Percentiles rank a stretch among this genome's conserved stretches.
Evolutionary conservation across 2,797 vertebrate genomes (phyloP).

Genomic region (Luscinia luscinia): DNA sequence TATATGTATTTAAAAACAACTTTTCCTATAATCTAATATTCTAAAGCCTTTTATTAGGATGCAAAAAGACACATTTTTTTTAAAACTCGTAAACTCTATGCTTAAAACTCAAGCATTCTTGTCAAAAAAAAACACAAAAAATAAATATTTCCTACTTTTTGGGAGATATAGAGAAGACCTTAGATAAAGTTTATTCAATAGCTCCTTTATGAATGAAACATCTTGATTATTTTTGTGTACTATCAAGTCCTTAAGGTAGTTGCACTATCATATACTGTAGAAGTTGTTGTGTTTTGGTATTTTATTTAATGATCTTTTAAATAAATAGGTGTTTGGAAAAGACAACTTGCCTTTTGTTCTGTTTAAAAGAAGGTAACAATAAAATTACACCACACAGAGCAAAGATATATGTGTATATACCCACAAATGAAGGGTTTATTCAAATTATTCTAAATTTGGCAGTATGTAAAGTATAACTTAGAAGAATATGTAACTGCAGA

Average conservation of each 20-base stretch:
- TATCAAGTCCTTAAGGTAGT: not conserved
- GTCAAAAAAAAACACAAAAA: not conserved
- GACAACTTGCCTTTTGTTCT: not conserved
- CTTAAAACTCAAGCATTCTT: not conserved
- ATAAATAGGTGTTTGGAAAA: constrained; percentile 35
- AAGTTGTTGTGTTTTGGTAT: not conserved
- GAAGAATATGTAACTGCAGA: not conserved
- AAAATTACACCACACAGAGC: not conserved
- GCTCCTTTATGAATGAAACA: not conserved
- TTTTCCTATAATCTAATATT: not conserved
- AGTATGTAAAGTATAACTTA: not conserved
- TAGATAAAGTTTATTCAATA: not conserved
- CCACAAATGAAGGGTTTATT: not conserved
- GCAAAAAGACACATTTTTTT: not conserved
- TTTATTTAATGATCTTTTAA: constrained; percentile 14
- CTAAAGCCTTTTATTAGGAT: not conserved
- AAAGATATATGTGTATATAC: not conserved
- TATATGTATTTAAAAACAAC: not conserved
- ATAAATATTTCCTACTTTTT: not conserved
- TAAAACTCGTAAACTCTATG: not conserved
- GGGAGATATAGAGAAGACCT: not conserved
- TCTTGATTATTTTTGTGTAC: not conserved
- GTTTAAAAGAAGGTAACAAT: not conserved
- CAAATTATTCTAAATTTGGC: not conserved
- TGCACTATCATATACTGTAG: not conserved